Evolutionary conservation across 2,113 vertebrate genomes (phyloP), one percentile per base, ranked within the genome.

Genomic region (Halcyon senegalensis): DNA sequence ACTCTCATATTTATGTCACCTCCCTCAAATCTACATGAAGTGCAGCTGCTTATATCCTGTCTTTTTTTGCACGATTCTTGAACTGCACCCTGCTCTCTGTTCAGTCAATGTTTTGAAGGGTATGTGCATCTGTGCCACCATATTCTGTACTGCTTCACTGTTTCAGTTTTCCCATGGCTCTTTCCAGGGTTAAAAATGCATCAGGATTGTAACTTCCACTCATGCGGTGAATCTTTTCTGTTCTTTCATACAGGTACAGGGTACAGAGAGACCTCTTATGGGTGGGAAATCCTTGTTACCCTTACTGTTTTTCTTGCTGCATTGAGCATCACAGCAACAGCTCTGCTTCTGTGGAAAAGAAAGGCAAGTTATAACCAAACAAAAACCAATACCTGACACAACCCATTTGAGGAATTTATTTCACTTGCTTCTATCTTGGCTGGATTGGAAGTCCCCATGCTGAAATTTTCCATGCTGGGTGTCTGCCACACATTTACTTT

Each of bases 271-370:
- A 87, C 92, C n/a, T 88, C 84, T 3, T 41, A 10, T 20, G 5
- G 16, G 20, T 94, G n/a, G 96, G 41, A 93, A 80, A 25, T 62
- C 46, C 90, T 98, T 2, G 0, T 94, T 50, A 46, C 79, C 16
- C n/a, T 97, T 67, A 93, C 91, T 0, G 7, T 75, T 90, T 24
- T 98, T 89, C 90, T 98, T 86, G 48, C 78, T 4, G 35, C 51
- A 31, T n/a, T 98, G 87, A 97, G 98, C 46, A 63, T 97, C 58
- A 39, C 74, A 0, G 87, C 92, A 82, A 98, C 98, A 5, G 97
- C 66, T n/a, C 66, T 98, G 74, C 91, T 98, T 75, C 69, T 98
- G 41, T 97, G 97, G 98, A 98, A 97, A 85, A 98, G 94, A 93
- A 94, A 97, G 97, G 97, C 90, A 97, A 97, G 96, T 97, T 93